Evolutionary conservation across 2,888 invertebrate genomes (phyloP), one percentile per base, ranked within the genome.

Genomic region (Mythimna lalbum): DNA sequence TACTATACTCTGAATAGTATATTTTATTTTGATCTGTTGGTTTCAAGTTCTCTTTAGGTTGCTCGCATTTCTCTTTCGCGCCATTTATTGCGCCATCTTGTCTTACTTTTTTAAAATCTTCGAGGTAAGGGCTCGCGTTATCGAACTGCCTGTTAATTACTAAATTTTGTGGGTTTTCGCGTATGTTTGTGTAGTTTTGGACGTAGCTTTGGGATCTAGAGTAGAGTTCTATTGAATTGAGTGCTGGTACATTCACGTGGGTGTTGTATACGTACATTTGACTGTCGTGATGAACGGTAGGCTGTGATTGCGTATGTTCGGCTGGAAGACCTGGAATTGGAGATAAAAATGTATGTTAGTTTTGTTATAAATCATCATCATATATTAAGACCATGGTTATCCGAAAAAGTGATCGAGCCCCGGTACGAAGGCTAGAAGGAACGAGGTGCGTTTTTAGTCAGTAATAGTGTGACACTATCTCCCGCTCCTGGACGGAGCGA

Each of bases 111-210:
- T 93, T 94, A 62, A 89, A 87, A 36, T 94, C 92, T 1, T 92
- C 93, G 7, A 84, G 73, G 71, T 93, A 94, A 0, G 92, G 92
- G 73, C 91, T 93, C 0, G 85, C 39, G 78, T 92, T 93, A 0
- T 94, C 93, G 69, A 90, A 94, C 81, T 95, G 93, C 82, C 92
- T 88, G 43, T 94, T 92, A 0, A 95, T 78, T 4, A 95, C 95
- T 84, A 96, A 81, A 60, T 96, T 96, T 79, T 95, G 95, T 0
- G 96, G 95, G 33, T 95, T 94, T 39, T 95, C 94, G 59, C 93
- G 83, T 36, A 86, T 88, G 1, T 87, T 83, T 0, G 86, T 78
- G 77, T 90, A 94, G 64, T 89, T 92, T 76, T 93, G 94, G 0
- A 90, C 76, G 76, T 92, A 95, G 59, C 90, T 93, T 65, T 92